Percentiles rank a stretch among this genome's conserved stretches.
These are phyloP conservation scores for Urocyon cinereoargenteus DNA, from an alignment of 2,797 vertebrate genomes.

Conservation along the genomic window DNA sequence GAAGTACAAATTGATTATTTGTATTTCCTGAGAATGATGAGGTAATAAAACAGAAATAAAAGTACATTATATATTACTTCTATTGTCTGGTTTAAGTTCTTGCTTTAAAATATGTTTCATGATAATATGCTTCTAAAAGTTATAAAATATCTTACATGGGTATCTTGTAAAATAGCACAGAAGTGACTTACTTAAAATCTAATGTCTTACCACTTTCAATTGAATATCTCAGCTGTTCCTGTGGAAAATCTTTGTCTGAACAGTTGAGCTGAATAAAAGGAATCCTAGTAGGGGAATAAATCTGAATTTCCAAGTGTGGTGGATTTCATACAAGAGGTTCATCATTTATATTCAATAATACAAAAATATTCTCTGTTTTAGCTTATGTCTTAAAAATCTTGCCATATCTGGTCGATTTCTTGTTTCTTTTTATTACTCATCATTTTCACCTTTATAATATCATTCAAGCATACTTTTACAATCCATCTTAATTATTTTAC, in stretches of 20 bases:
- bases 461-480: background rate
- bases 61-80: constrained; percentile 19
- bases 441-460: background rate
- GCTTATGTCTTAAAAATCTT: background rate
- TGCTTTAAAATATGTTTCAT: background rate
- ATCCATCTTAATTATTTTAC: background rate
- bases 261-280: constrained; percentile 77
- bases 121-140: constrained; percentile 2
- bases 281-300: constrained; percentile 60
- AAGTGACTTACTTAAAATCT: constrained; percentile 10
- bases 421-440: background rate
- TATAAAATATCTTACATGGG: background rate
- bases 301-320: constrained; percentile 77
- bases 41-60: constrained; percentile 58
- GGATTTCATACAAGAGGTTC: constrained; percentile 71
- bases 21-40: constrained; percentile 81
- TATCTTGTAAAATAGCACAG: background rate
- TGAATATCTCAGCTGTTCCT: constrained; percentile 76
- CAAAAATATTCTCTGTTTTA: background rate
- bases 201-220: constrained; percentile 73
- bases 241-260: constrained; percentile 81
- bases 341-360: constrained; percentile 73
- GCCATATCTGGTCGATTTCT: background rate
- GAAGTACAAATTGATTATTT: constrained; percentile 81
- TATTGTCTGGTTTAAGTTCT: constrained; percentile 36